Evolutionary conservation across 2,888 invertebrate species (phyloP), one percentile per base, ranked within the genome.

Genomic region (Ornithoptera alexandrae): DNA sequence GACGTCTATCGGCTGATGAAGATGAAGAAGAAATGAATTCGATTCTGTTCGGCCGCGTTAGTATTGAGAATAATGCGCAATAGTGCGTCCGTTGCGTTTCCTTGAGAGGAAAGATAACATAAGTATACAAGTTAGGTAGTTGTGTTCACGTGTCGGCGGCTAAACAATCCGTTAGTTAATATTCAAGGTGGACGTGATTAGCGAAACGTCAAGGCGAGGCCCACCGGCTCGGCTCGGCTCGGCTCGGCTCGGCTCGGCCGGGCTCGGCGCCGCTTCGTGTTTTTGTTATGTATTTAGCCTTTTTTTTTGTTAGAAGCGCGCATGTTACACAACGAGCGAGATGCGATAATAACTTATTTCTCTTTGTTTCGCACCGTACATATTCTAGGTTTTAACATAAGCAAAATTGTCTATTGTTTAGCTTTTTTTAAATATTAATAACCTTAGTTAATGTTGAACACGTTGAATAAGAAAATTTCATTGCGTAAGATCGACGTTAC

Each of bases 111-210:
- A 76, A 74, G 75, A 72, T 70, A 64, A 72, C 72, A 68, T 71
- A 71, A 56, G 57, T 72, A 70, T 69, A 61, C 42, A 61, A 72
- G 71, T 57, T 72, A 70, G 70, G 60, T 73, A 71, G 65, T 39
- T 10, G 69, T 72, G 72, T 70, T 76, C 74, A 77, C 76, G 76
- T 76, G 73, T 65, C 39, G 72, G 42, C 39, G 53, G 65, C 71
- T 84, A 85, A 88, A 86, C 89, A 87, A 85, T 87, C 83, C 76
- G 87, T 85, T 88, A 87, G 87, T 90, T 88, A 88, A 83, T 88
- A 91, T 90, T 92, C 92, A 92, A 92, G 92, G 92, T 86, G 82
- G 84, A 82, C 87, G 73, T 89, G 90, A 88, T 91, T 90, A 91
- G 90, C 89, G 80, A 87, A 88, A 84, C 87, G 84, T 81, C 90